These are phyloP conservation scores for Andrena bicolor DNA, from an alignment of 2,888 invertebrate genomes.

Conservation along the genomic window DNA sequence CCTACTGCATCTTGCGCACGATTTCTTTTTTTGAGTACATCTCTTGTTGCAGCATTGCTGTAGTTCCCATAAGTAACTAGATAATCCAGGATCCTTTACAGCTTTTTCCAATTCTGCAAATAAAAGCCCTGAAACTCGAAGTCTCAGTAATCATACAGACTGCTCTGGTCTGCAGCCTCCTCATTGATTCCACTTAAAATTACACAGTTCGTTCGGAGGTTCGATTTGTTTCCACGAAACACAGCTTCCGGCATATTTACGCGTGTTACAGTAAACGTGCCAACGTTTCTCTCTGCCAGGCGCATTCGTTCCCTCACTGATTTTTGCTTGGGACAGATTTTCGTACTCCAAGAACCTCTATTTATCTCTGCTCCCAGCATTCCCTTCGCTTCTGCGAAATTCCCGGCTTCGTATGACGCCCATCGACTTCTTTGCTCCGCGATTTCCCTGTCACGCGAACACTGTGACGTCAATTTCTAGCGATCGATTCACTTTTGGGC, in stretches of 20 bases:
- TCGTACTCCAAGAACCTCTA: constrained; percentile 21
- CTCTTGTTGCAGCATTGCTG: too few relatives aligned
- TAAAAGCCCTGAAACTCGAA: too few relatives aligned
- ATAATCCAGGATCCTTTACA: too few relatives aligned
- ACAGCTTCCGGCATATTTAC: constrained; percentile 5
- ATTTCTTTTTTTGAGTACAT: too few relatives aligned
- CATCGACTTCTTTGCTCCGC: background rate
- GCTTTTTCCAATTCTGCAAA: too few relatives aligned
- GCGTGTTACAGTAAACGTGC: constrained; percentile 3
- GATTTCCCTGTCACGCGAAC: constrained; percentile 4
- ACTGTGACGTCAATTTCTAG: background rate
- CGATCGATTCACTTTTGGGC: background rate
- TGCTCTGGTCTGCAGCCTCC: too few relatives aligned
- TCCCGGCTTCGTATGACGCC: background rate
- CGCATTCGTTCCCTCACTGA: background rate
- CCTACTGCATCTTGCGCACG: too few relatives aligned
- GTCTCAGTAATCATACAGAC: too few relatives aligned
- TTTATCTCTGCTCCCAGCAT: constrained; percentile 10
- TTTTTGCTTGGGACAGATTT: constrained; percentile 19
- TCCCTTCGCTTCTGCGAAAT: background rate
- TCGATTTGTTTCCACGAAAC: background rate
- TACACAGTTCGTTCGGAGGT: background rate
- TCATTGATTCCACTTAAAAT: too few relatives aligned
- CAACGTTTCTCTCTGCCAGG: constrained; percentile 24
- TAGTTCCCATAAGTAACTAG: too few relatives aligned